A percentile compares a stretch with the other conserved stretches of the same genome.
These are phyloP conservation scores for Sialia sialis DNA, from an alignment of 2,113 vertebrate species.

Conservation along the genomic window DNA sequence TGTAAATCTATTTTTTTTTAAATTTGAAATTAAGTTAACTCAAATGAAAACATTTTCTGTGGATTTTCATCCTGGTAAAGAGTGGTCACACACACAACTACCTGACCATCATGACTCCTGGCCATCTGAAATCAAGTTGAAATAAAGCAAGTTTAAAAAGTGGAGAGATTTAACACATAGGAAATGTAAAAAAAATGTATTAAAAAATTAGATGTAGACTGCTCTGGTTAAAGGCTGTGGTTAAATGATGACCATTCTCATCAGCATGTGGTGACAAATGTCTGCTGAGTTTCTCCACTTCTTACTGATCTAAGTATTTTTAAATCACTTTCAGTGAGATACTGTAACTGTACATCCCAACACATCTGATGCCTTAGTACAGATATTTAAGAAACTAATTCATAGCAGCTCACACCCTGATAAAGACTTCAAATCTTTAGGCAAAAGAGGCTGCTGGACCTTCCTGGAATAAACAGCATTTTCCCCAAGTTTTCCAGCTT, in stretches of 20 bases:
- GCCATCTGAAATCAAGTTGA: background rate
- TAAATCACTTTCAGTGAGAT: background rate
- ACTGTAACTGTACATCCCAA: background rate
- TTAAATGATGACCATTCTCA: background rate
- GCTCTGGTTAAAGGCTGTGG: background rate
- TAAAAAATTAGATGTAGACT: background rate
- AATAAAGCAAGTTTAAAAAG: background rate
- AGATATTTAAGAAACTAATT: background rate
- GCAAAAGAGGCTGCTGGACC: background rate
- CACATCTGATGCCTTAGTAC: background rate
- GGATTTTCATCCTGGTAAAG: background rate
- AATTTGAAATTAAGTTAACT: background rate
- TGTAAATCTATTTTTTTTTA: background rate
- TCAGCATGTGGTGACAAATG: background rate
- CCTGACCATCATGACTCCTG: background rate
- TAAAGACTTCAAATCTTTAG: background rate
- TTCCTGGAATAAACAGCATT: background rate
- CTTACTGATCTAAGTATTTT: background rate
- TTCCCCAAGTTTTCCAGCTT: background rate
- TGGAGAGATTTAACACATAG: background rate
- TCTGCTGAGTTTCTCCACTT: background rate
- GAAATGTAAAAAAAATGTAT: background rate
- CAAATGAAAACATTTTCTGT: background rate
- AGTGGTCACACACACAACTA: background rate
- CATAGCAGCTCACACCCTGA: background rate